These are phyloP conservation scores for Cinclus mexicanus DNA, from an alignment of 2,113 vertebrate genomes.

Conservation along the genomic window DNA sequence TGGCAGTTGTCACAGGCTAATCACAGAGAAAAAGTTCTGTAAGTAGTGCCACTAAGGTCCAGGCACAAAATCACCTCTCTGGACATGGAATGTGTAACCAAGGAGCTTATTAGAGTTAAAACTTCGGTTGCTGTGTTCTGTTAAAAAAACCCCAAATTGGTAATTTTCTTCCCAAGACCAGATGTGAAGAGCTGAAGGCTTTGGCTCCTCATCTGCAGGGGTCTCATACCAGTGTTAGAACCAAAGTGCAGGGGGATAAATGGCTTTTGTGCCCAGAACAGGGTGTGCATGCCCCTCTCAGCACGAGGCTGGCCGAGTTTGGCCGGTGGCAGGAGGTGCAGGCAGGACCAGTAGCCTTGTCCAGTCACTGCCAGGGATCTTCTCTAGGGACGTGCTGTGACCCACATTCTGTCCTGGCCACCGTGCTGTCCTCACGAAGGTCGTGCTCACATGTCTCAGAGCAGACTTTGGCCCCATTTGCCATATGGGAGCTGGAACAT, in stretches of 20 bases:
- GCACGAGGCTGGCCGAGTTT: background rate
- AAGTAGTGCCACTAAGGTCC: background rate
- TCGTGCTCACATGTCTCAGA: background rate
- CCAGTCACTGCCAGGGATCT: background rate
- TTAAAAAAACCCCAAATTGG: accelerated
- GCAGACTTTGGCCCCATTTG: slow-evolving; percentile 54
- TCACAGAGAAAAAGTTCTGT: background rate
- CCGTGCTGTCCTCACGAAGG: background rate
- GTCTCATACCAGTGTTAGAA: background rate
- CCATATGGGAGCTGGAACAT: slow-evolving; percentile 49
- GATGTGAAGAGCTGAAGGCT: background rate
- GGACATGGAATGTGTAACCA: background rate
- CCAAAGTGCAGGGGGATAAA: accelerated
- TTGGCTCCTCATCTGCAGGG: background rate
- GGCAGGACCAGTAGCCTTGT: accelerated
- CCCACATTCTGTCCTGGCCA: background rate
- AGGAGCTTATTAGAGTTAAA: background rate
- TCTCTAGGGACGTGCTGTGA: background rate
- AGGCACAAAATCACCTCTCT: background rate
- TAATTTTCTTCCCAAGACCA: background rate
- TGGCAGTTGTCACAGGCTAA: background rate
- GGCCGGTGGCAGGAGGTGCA: too few species aligned
- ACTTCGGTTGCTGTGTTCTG: background rate
- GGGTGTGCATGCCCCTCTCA: background rate
- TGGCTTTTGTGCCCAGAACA: background rate